Evolutionary conservation across 1,140 invertebrate species (phyloP).

Genomic region (Lanistes nyassanus): DNA sequence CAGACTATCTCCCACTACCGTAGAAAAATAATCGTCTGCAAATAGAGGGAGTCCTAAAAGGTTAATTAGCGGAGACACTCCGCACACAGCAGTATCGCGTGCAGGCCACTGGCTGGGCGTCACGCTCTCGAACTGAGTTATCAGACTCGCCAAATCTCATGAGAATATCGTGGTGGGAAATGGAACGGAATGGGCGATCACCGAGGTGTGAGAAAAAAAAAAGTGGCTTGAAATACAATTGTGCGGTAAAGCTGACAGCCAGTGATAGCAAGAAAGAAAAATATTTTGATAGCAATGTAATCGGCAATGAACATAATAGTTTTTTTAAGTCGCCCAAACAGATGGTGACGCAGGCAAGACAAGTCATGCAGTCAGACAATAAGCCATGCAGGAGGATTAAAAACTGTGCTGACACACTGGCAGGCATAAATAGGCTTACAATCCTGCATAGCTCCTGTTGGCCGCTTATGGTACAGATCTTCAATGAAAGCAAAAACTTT

Average conservation of each 20-base stretch:
- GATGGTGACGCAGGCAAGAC: no score
- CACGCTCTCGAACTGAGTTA: background rate
- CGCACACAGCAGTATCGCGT: slow-evolving; percentile 15
- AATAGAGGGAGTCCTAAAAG: slow-evolving; percentile 15
- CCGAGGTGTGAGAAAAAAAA: background rate
- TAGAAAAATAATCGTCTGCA: slow-evolving; percentile 16
- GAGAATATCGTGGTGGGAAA: background rate
- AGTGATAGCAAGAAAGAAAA: no score
- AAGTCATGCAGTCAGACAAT: no score
- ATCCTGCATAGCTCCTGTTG: no score
- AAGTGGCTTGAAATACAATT: background rate
- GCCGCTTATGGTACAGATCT: no score
- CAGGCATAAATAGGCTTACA: no score
- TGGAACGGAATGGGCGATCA: background rate
- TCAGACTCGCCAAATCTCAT: slow-evolving; percentile 5
- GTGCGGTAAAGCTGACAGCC: background rate
- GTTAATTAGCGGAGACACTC: slow-evolving; percentile 12
- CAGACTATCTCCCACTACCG: slow-evolving; percentile 5
- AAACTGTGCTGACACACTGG: no score
- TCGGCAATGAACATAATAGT: no score
- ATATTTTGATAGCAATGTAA: no score
- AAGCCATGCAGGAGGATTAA: no score
- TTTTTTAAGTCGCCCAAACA: no score
- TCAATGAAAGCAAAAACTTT: no score
- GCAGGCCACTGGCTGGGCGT: slow-evolving; percentile 1